Base-by-base conservation (phyloP, 35 echinoderm and acorn worm genomes). In the Hemicentrotus pulcherrimus region DNA sequence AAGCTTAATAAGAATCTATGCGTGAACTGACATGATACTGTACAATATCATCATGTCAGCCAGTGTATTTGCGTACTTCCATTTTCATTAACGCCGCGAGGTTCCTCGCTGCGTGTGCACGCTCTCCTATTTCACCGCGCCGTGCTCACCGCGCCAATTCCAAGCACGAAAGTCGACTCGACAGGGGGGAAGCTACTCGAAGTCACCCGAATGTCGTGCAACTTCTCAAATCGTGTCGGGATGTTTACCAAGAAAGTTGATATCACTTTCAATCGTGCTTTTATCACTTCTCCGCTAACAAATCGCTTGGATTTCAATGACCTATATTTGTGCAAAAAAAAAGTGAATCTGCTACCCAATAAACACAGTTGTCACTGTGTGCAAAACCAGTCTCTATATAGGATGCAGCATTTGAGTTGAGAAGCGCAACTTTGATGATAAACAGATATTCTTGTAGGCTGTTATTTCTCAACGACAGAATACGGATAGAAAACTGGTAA, bases 211-310 rank as follows among this genome's bases (percentile, higher is more conserved):
- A 78, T 78, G 52, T 59, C 52, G 11, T 59, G 28, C 65, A 78
- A 78, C 19, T 28, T 8, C 65, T 78, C 65, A 78, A 78, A 78
- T 28, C 65, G 65, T 78, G 28, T 28, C 65, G 65, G 28, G 65
- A 78, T 78, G 65, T 78, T 78, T 78, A 78, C 24, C 65, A 78
- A 78, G 65, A 24, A 78, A 78, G 65, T n/a, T 78, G 65, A 78
- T 78, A 78, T 28, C 65, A 28, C 18, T 28, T 78, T 78, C 65
- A 8, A 78, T 78, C 65, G 65, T 24, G 65, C 65, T 28, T 4
- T n/a, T 78, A 22, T 78, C 61, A 70, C 16, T 78, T 78, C 6
- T 78, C 24, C 7, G 24, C 50, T 55, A n/a, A 28, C 65, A 28
- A 78, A n/a, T n/a, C 6, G 65, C n/a, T 22, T 78, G 7, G 65